phyloP scores from a whole-genome alignment of 1,140 invertebrate genomes.

The Hylaeus anthracinus region DNA sequence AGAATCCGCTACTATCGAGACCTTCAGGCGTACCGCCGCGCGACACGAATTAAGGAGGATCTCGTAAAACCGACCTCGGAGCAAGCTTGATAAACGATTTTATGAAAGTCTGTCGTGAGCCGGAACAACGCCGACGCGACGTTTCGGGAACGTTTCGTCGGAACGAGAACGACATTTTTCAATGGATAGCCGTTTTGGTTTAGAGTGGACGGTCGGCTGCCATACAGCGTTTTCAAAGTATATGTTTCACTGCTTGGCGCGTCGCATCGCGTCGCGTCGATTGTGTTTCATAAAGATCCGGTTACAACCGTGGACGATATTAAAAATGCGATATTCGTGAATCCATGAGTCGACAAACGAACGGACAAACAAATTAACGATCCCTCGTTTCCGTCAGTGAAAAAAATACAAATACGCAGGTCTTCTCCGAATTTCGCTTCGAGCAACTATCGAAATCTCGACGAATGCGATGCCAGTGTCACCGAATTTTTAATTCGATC shows the following conservation, averaged over 20 bases:
- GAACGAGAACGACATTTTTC: constrained; percentile 9
- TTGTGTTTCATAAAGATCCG: not conserved
- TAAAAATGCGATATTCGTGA: not conserved
- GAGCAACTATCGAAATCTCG: not conserved
- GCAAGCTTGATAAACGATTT: not conserved
- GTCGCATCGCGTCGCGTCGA: too few species aligned
- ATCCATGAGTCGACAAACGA: not conserved
- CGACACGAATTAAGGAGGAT: not conserved
- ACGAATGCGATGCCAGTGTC: constrained; percentile 31
- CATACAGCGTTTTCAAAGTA: not conserved
- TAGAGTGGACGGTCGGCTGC: not conserved
- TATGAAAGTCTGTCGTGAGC: constrained; percentile 4
- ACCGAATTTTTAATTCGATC: constrained; percentile 67
- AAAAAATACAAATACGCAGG: too few species aligned
- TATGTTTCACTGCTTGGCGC: not conserved
- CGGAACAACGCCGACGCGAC: not conserved
- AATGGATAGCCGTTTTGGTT: not conserved
- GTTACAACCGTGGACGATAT: constrained; percentile 7
- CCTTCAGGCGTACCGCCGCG: not conserved
- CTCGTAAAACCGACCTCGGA: not conserved
- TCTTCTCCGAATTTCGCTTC: not conserved
- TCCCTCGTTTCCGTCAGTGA: not conserved
- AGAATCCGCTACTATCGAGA: not conserved
- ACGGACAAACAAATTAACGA: not conserved
- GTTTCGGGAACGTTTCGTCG: not conserved